A percentile compares a stretch with the other conserved stretches of the same genome.
Conservation (phyloP, 2,797 vertebrate genomes). For the Eulemur albifrons region DNA sequence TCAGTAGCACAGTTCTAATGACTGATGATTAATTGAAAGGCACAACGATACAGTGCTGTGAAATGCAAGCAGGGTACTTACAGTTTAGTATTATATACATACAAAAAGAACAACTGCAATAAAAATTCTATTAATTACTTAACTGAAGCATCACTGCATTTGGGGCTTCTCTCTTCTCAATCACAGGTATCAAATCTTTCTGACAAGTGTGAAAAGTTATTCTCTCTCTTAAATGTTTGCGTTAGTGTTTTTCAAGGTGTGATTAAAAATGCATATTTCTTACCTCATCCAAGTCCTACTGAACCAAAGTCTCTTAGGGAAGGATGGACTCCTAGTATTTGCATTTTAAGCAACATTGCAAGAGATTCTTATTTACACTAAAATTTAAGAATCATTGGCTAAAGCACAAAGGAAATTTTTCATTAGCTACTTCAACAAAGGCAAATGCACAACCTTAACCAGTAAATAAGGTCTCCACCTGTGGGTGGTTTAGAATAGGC, state of each 20-base stretch:
- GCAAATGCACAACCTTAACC: not conserved
- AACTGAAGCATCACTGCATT: not conserved
- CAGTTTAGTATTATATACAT: not conserved
- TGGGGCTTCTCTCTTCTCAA: conserved; percentile 13
- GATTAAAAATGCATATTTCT: not conserved
- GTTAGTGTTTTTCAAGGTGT: not conserved
- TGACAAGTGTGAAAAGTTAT: not conserved
- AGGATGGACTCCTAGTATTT: not conserved
- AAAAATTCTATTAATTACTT: not conserved
- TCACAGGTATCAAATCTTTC: not conserved
- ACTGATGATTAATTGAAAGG: not conserved
- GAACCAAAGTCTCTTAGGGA: not conserved
- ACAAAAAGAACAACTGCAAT: not conserved
- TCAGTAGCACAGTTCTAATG: not conserved
- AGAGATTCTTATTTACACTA: not conserved
- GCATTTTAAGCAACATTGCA: not conserved
- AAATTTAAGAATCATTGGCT: not conserved
- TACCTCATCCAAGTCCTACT: not conserved
- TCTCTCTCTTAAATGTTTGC: not conserved
- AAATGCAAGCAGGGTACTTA: not conserved
- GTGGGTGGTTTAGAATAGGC: not conserved
- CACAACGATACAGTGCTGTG: not conserved
- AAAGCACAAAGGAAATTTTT: not conserved
- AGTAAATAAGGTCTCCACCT: not conserved
- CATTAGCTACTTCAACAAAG: not conserved